Conservation (phyloP, 1,140 invertebrate species). For the Kradibia gibbosae region DNA sequence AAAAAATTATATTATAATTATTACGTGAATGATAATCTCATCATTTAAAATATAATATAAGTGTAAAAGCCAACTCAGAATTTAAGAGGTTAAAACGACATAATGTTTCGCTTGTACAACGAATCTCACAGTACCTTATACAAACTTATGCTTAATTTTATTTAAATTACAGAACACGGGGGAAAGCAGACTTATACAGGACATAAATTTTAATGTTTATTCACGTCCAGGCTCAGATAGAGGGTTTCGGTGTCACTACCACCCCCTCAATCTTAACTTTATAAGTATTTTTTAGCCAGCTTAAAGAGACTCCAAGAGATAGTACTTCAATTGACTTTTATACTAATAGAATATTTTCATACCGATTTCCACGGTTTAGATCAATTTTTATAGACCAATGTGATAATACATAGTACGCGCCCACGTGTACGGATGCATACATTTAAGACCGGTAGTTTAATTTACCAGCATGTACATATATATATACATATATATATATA, state of each 20-base stretch:
- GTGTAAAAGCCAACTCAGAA: background rate
- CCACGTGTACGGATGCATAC: background rate
- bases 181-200: background rate
- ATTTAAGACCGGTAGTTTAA: no score
- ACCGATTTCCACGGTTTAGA: slow-evolving; percentile 13
- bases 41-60: background rate
- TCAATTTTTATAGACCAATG: slow-evolving; percentile 34
- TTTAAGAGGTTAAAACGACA: background rate
- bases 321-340: slow-evolving; percentile 40
- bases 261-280: slow-evolving; percentile 1
- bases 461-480: no score
- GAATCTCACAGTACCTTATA: background rate
- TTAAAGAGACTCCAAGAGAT: slow-evolving; percentile 10
- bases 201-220: slow-evolving; percentile 42
- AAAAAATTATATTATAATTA: background rate
- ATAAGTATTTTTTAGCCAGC: slow-evolving; percentile 30
- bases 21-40: slow-evolving; percentile 2
- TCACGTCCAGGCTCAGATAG: background rate
- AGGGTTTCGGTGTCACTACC: background rate
- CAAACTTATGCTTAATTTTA: slow-evolving; percentile 35
- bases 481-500: no score
- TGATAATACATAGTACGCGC: background rate
- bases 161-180: slow-evolving; percentile 6
- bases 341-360: slow-evolving; percentile 8
- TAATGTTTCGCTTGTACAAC: background rate